A percentile compares a stretch with the other conserved stretches of the same genome.
phyloP scores from a whole-genome alignment of 1,140 invertebrate genomes.

The Bactericera cockerelli region DNA sequence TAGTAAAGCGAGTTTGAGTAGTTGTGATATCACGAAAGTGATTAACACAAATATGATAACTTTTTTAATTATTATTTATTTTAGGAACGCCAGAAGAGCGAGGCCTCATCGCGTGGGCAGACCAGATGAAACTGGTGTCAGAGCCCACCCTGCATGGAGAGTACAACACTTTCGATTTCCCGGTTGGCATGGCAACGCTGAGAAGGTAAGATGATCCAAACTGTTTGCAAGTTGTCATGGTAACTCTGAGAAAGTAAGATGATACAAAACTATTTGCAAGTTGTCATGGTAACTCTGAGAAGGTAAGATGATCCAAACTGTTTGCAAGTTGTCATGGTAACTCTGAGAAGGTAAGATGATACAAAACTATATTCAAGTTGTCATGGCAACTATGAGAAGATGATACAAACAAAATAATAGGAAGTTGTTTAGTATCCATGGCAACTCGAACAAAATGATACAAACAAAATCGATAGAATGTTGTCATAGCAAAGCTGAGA shows the following conservation, averaged over 20 bases:
- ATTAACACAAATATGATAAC: too few relatives aligned
- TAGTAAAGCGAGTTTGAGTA: too few relatives aligned
- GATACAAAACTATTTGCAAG: constrained; percentile 56
- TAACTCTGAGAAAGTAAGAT: too few relatives aligned
- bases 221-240: too few relatives aligned
- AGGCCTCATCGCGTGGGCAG: constrained; percentile 48
- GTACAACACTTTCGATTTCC: constrained; percentile 51
- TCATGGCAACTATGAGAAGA: constrained; percentile 44
- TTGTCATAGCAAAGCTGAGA: constrained; percentile 38
- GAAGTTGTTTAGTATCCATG: too few relatives aligned
- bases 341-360: too few relatives aligned
- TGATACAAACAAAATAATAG: constrained; percentile 21
- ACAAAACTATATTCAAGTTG: constrained; percentile 54
- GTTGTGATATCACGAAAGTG: too few relatives aligned
- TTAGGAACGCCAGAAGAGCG: constrained; percentile 50
- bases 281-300: constrained; percentile 44
- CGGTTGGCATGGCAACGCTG: constrained; percentile 45
- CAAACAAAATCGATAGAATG: constrained; percentile 55
- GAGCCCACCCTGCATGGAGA: constrained; percentile 29
- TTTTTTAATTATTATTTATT: constrained; percentile 8
- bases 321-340: too few relatives aligned
- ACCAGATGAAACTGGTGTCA: constrained; percentile 44
- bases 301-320: constrained; percentile 29
- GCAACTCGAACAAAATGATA: too few relatives aligned
- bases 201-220: constrained; percentile 32